These are phyloP conservation scores for Palloptera scutellata DNA, from an alignment of 2,888 invertebrate genomes.

Conservation along the genomic window DNA sequence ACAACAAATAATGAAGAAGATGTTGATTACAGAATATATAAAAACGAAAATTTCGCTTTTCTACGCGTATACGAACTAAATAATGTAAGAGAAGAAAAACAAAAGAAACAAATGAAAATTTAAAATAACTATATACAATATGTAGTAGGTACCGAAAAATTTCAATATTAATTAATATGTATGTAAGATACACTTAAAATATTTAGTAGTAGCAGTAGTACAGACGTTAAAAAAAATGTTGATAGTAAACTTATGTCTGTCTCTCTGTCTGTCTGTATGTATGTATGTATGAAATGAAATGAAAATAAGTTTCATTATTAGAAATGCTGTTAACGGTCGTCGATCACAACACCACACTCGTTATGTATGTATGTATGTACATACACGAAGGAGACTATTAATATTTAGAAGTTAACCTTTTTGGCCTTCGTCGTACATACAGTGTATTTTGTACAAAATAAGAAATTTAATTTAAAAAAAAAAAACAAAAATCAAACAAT, in stretches of 20 bases:
- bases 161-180: no score
- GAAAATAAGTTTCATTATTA: slow-evolving; percentile 7
- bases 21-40: neutral
- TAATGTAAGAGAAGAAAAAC: no score
- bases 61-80: no score
- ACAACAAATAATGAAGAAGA: neutral
- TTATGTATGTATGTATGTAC: slow-evolving; percentile 5
- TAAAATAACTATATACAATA: no score
- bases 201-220: no score
- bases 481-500: slow-evolving; percentile 11
- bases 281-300: slow-evolving; percentile 13
- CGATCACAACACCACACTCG: no score
- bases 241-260: neutral
- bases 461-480: slow-evolving; percentile 14
- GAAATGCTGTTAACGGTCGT: no score
- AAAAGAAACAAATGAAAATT: no score
- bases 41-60: slow-evolving; percentile 22
- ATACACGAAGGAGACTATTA: slow-evolving; percentile 53
- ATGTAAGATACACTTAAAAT: no score
- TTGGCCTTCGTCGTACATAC: slow-evolving; percentile 48
- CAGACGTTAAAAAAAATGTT: neutral
- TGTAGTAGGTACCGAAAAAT: slow-evolving; percentile 18
- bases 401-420: slow-evolving; percentile 64
- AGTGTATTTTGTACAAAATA: slow-evolving; percentile 33
- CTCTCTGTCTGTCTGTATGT: neutral